Base-by-base conservation (phyloP, 2,888 invertebrate genomes). In the Nephrotoma guestfalica region DNA sequence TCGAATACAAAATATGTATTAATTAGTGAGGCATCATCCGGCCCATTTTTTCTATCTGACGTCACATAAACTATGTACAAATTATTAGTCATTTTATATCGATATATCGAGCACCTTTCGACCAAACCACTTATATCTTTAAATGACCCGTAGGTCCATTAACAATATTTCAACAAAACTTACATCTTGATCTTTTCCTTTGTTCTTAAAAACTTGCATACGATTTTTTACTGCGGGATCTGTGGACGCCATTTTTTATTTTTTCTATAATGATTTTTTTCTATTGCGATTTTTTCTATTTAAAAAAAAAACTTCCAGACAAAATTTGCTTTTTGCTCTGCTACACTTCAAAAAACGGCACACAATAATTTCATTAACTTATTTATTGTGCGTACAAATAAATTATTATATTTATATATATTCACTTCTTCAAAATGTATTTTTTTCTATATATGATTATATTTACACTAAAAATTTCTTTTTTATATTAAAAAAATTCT, bases 131-230 rank as follows among this genome's bases (percentile, higher is more conserved):
- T 57, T 57, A 71, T 71, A 71, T 51, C 30, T 0, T 71, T 71
- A 7, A 30, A 71, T 30, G 9, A 30, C 11, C 9, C 18, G 9
- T 57, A 1, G 9, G 7, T 30, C 9, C 18, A 71, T 30, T 71
- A 71, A 30, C 4, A 30, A 30, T 71, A 71, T 30, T 71, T 71
- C 11, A 71, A 71, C 30, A 71, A 30, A 71, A 95, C 97, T 96
- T 94, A 98, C 98, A 93, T 99, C 99, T 93, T 97, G 97, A 94
- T 99, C 99, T 94, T 99, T 99, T 91, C 99, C 99, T 94, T 97
- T 97, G 94, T 99, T 99, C 95, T 99, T 99, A 93, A 98, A 98
- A 92, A 95, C 96, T 93, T 96, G 96, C 94, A 97, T 95, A 93
- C 97, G 96, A 94, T 95, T 96, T 93, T 93, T 93, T 86, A 87